phyloP scores from a whole-genome alignment of 1,140 invertebrate species.

The Drosophila bocki region DNA sequence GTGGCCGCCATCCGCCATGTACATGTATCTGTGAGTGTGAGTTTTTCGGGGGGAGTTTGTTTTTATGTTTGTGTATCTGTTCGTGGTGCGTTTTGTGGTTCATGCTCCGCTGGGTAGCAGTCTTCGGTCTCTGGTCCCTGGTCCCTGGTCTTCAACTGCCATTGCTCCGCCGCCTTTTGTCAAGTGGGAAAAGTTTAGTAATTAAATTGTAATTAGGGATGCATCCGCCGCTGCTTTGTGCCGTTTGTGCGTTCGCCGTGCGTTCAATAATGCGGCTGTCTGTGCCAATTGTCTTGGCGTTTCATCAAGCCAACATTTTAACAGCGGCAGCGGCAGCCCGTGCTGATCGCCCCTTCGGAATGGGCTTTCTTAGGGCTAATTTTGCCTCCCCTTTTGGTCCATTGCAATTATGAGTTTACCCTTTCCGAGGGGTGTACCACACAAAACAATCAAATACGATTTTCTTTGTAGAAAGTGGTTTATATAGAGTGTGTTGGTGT shows the following conservation, averaged over 20 bases:
- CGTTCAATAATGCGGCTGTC: conserved; percentile 75
- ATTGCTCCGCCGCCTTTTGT: conserved; percentile 73
- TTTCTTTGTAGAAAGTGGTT: background rate
- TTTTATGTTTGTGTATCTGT: conserved; percentile 27
- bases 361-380: conserved; percentile 8
- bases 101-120: conserved; percentile 61
- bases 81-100: conserved; percentile 69
- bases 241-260: conserved; percentile 54
- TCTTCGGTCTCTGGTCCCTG: conserved; percentile 10
- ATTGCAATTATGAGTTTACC: conserved; percentile 15
- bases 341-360: conserved; percentile 24
- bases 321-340: conserved; percentile 40
- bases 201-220: conserved; percentile 85
- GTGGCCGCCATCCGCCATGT: conserved; percentile 18
- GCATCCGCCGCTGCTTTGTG: conserved; percentile 59
- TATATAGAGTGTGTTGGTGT: background rate
- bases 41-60: conserved; percentile 17
- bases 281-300: conserved; percentile 78
- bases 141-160: conserved; percentile 51
- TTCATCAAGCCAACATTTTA: conserved; percentile 63
- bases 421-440: background rate
- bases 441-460: background rate
- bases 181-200: conserved; percentile 82
- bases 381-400: conserved; percentile 23
- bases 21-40: conserved; percentile 1